Conservation (phyloP, 2,888 invertebrate genomes). For the Lepidochrysops patricia region DNA sequence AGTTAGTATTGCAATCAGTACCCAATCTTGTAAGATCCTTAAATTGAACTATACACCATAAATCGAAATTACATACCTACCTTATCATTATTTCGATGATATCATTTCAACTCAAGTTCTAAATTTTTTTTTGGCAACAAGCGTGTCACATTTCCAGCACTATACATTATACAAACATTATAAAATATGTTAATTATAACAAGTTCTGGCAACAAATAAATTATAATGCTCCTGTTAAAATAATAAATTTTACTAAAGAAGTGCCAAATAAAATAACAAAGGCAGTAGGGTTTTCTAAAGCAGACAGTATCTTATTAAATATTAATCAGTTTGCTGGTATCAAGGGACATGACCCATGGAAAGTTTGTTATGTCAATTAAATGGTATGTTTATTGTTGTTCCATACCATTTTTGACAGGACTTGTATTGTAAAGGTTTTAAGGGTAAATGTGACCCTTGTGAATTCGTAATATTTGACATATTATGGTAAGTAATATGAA, state of each 20-base stretch:
- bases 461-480: neutral
- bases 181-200: too few relatives aligned
- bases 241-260: neutral
- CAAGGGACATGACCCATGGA: neutral
- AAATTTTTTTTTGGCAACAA: too few relatives aligned
- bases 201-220: too few relatives aligned
- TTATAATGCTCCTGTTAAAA: neutral
- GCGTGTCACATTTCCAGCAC: too few relatives aligned
- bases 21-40: too few relatives aligned
- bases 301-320: slow-evolving; percentile 26
- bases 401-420: neutral
- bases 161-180: too few relatives aligned
- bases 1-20: too few relatives aligned
- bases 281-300: slow-evolving; percentile 15
- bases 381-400: neutral
- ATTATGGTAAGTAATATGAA: neutral
- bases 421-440: neutral
- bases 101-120: too few relatives aligned
- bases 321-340: slow-evolving; percentile 16
- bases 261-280: neutral
- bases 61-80: too few relatives aligned
- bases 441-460: neutral
- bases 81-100: too few relatives aligned
- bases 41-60: too few relatives aligned
- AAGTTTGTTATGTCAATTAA: slow-evolving; percentile 9